These are phyloP conservation scores for Volucella inflata DNA, from an alignment of 2,888 invertebrate genomes.

Conservation along the genomic window DNA sequence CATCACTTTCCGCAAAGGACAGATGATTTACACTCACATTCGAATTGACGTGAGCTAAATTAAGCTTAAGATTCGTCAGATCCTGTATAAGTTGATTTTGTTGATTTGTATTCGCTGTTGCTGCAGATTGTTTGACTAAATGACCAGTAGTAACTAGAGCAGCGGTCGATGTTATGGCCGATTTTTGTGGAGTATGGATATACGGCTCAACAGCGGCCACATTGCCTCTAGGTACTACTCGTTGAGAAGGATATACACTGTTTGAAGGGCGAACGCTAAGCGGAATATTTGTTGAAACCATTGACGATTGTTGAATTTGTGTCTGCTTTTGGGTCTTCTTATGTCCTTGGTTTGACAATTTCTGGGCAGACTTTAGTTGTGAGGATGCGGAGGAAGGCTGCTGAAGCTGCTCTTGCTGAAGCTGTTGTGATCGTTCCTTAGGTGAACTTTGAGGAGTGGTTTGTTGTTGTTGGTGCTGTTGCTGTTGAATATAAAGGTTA, in stretches of 20 bases:
- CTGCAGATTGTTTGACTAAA: constrained; percentile 81
- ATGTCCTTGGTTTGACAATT: constrained; percentile 32
- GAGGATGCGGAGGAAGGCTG: constrained; percentile 60
- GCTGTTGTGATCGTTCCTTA: constrained; percentile 77
- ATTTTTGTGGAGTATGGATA: constrained; percentile 90
- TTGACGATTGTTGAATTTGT: constrained; percentile 76
- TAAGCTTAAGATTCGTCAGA: constrained; percentile 82
- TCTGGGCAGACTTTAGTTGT: constrained; percentile 67
- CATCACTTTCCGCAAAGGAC: constrained; percentile 86
- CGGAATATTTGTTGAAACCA: constrained; percentile 70
- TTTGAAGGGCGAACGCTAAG: constrained; percentile 78
- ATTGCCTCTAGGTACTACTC: constrained; percentile 87
- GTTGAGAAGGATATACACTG: constrained; percentile 82
- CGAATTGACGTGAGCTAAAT: constrained; percentile 81
- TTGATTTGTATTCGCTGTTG: constrained; percentile 82
- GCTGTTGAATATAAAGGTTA: constrained; percentile 86
- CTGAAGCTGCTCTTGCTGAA: constrained; percentile 69
- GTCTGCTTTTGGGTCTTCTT: constrained; percentile 76
- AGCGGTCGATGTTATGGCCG: constrained; percentile 84
- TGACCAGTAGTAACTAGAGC: constrained; percentile 83
- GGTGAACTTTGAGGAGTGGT: constrained; percentile 79
- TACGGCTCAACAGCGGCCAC: constrained; percentile 95
- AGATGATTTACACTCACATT: constrained; percentile 85
- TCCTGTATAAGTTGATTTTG: constrained; percentile 84
- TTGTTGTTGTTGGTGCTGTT: constrained; percentile 75